These are phyloP conservation scores for Psilanteris sp. DNA, from an alignment of 1,140 invertebrate species.

Conservation along the genomic window DNA sequence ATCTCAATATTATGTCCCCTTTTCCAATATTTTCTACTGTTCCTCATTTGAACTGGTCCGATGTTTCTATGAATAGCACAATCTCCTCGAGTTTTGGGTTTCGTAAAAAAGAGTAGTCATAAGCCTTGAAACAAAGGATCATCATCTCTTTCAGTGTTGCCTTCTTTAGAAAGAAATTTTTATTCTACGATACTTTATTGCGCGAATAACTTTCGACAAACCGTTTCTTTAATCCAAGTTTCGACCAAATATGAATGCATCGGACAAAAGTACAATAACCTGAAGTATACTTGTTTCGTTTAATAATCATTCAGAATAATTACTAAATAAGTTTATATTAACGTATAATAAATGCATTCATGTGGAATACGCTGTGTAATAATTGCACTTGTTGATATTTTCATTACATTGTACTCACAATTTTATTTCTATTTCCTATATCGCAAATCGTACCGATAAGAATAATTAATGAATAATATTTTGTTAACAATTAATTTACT, in stretches of 20 bases:
- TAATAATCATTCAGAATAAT: too few species aligned
- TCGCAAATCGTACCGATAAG: too few species aligned
- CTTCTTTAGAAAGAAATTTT: slow-evolving; percentile 8
- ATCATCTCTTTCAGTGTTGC: slow-evolving; percentile 28
- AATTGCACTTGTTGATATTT: too few species aligned
- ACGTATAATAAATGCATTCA: too few species aligned
- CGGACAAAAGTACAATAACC: too few species aligned
- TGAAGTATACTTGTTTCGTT: too few species aligned
- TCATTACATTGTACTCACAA: too few species aligned
- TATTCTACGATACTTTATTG: slow-evolving; percentile 6
- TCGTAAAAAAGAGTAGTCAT: slow-evolving; percentile 21
- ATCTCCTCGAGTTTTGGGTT: slow-evolving; percentile 35
- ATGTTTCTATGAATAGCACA: slow-evolving; percentile 40
- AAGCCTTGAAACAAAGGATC: slow-evolving; percentile 42
- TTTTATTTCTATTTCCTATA: too few species aligned
- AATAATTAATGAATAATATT: too few species aligned
- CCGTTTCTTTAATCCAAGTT: neutral
- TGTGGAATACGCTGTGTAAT: too few species aligned
- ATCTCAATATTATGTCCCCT: slow-evolving; percentile 20
- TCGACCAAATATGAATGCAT: neutral
- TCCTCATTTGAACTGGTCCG: slow-evolving; percentile 23
- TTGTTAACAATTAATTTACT: too few species aligned
- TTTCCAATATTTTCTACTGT: slow-evolving; percentile 30
- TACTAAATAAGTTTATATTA: too few species aligned
- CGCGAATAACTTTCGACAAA: slow-evolving; percentile 24